Conservation (phyloP, 2,888 invertebrate genomes). For the Macaria liturata region DNA sequence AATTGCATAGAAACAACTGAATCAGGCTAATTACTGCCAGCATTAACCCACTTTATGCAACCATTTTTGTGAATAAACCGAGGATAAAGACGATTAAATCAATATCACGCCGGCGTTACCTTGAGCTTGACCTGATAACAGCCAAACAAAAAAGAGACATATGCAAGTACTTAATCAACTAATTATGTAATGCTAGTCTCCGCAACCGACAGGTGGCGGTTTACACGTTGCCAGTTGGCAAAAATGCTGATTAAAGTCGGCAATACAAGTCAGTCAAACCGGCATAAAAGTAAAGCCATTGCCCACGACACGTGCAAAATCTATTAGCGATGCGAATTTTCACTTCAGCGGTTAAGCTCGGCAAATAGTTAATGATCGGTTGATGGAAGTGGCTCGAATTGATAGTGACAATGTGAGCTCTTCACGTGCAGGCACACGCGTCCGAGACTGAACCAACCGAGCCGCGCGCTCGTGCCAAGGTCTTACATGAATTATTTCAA, state of each 20-base stretch:
- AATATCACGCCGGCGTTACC: conserved; percentile 37
- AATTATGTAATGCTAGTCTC: conserved; percentile 32
- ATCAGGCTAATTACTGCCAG: conserved; percentile 12
- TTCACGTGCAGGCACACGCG: conserved; percentile 52
- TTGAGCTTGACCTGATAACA: conserved; percentile 62
- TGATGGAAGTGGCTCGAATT: conserved; percentile 28
- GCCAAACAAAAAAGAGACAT: conserved; percentile 38
- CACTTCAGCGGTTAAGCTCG: conserved; percentile 11
- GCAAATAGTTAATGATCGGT: conserved; percentile 19
- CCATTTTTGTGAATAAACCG: conserved; percentile 5
- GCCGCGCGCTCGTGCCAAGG: conserved; percentile 45
- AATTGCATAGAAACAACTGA: conserved; percentile 19
- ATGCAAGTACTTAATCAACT: conserved; percentile 36
- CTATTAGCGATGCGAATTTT: conserved; percentile 2
- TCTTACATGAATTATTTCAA: conserved; percentile 43
- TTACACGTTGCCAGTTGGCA: conserved; percentile 3
- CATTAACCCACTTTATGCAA: conserved; percentile 11
- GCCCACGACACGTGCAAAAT: conserved; percentile 3
- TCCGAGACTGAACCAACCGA: conserved; percentile 30
- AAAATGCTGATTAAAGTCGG: conserved; percentile 14
- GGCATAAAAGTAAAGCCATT: conserved; percentile 2
- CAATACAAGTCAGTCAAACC: not conserved
- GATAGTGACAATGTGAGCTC: conserved; percentile 30
- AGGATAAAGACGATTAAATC: conserved; percentile 22
- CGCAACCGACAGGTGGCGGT: conserved; percentile 34